Base-by-base conservation (phyloP, 2,888 invertebrate species). In the Penaeus monodon region DNA sequence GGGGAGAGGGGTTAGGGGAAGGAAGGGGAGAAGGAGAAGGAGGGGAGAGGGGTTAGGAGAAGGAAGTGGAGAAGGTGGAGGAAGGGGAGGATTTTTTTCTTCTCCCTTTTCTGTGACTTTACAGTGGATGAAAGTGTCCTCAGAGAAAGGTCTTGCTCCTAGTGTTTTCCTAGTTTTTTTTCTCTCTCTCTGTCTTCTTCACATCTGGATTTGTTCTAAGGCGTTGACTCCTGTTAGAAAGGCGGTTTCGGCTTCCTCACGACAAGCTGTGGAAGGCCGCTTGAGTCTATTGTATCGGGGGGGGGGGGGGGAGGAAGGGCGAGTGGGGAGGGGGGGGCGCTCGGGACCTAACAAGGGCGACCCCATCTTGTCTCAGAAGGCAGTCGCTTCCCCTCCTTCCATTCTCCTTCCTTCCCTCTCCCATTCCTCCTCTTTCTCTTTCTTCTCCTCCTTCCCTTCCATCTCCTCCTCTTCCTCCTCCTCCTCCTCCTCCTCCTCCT, bases 391-490 rank as follows among this genome's bases (percentile, higher is more conserved):
- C 49, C 49, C 49, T 49, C 49, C 12, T 49, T 49, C 49, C 12
- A 57, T 20, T 79, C 57, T 44, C 38, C 73, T 82, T 82, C 63
- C 33, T 68, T 81, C 38, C 57, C 49, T 44, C 81, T 7, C 27
- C 49, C 44, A 44, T n/a, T 20, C 17, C 49, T 22, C n/a, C 70
- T 81, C 33, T 29, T 33, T 49, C 66, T 64, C 77, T 44, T 44
- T 77, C 84, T 78, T 33, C 33, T 29, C 27, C 57, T 85, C 57
- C 44, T 33, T 79, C 78, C 66, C 68, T 65, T 79, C 68, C 79
- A 44, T 78, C 78, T 66, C 44, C 78, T 65, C 78, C 66, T 66
- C n/a, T n/a, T 68, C 85, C 73, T 80, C 70, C 79, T 63, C 80
- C 73, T 64, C 38, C 70, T n/a, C 64, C 33, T 64, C 27, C 27